Percentiles rank a stretch among this genome's conserved stretches.
phyloP scores from a whole-genome alignment of 2,797 vertebrate genomes.

The Eulemur rubriventer region DNA sequence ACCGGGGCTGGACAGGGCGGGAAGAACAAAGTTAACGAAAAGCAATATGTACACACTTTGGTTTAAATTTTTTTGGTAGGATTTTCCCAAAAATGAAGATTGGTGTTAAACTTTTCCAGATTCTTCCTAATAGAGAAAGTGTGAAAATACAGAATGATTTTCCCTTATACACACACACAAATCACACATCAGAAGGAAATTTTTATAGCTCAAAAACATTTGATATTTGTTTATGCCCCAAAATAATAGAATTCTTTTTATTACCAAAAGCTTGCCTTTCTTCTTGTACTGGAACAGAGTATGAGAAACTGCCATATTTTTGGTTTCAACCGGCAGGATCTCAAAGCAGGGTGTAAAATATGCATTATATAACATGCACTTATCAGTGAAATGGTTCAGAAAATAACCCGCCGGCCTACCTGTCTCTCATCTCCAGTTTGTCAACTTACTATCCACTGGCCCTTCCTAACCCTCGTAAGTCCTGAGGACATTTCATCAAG shows the following conservation, averaged over 20 bases:
- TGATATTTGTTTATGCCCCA: slow-evolving; percentile 49
- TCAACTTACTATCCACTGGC: not conserved
- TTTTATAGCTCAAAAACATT: slow-evolving; percentile 50
- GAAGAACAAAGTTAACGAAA: slow-evolving; percentile 27
- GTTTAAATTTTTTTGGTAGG: slow-evolving; percentile 36
- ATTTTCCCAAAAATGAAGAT: slow-evolving; percentile 61
- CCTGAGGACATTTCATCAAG: not conserved
- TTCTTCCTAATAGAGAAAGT: slow-evolving; percentile 64
- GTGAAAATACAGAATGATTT: slow-evolving; percentile 53
- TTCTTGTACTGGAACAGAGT: not conserved
- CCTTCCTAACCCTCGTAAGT: not conserved
- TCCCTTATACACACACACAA: not conserved
- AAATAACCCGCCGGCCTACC: not conserved
- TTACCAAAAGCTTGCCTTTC: slow-evolving; percentile 21
- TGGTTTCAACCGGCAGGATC: not conserved
- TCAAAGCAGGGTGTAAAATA: not conserved
- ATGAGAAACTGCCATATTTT: not conserved
- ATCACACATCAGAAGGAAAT: slow-evolving; percentile 33
- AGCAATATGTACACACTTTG: not conserved
- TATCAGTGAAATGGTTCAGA: not conserved
- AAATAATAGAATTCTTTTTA: slow-evolving; percentile 18
- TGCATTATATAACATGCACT: not conserved
- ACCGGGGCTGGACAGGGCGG: not conserved
- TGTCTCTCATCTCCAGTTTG: not conserved
- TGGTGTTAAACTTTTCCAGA: slow-evolving; percentile 69